Percentiles rank a stretch among this genome's conserved stretches.
phyloP scores from a whole-genome alignment of 92 coral and sea anemone genomes.

The Desmophyllum pertusum region DNA sequence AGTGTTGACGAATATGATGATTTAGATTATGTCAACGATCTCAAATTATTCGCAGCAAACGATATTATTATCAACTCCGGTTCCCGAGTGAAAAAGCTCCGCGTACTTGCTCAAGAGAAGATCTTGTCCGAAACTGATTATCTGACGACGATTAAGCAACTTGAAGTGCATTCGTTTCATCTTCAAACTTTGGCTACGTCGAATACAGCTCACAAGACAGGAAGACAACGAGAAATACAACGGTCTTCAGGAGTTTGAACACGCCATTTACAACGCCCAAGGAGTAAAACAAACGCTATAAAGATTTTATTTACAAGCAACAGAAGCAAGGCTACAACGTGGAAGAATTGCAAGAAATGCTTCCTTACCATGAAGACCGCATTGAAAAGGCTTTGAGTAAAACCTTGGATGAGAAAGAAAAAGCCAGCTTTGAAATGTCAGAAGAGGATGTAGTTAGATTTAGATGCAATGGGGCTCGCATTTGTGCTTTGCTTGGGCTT shows the following conservation, averaged over 20 bases:
- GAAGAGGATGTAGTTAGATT: slow-evolving; percentile 1
- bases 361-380: not conserved
- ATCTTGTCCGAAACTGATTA: too few species aligned
- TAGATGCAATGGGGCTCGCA: not conserved
- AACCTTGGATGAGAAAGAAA: slow-evolving; percentile 24
- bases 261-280: slow-evolving; percentile 15
- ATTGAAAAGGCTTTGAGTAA: not conserved
- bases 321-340: not conserved
- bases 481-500: slow-evolving; percentile 56
- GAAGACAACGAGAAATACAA: not conserved
- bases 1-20: too few species aligned
- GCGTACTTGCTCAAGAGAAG: too few species aligned
- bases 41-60: too few species aligned
- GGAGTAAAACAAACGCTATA: not conserved
- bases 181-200: slow-evolving; percentile 20
- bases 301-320: not conserved
- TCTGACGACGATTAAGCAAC: not conserved
- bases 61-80: too few species aligned
- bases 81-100: too few species aligned
- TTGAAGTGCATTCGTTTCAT: slow-evolving; percentile 10
- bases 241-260: slow-evolving; percentile 8
- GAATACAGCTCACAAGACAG: not conserved
- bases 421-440: slow-evolving; percentile 15
- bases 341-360: not conserved
- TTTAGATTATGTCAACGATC: too few species aligned